phyloP scores from a whole-genome alignment of 2,888 invertebrate genomes.

The Gonocerus acuteangulatus region DNA sequence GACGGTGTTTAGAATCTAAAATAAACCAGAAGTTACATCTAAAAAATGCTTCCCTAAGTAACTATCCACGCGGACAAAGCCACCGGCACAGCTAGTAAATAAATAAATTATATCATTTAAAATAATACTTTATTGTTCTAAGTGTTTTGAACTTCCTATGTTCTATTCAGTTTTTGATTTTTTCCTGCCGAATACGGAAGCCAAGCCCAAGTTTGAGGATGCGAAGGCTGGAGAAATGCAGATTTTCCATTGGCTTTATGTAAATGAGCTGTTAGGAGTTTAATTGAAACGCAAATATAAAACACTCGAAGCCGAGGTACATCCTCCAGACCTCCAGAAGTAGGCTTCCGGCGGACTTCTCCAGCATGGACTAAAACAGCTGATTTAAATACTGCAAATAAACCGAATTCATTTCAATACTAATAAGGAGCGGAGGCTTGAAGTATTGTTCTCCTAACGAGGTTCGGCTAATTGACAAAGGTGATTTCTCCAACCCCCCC shows the following conservation, averaged over 20 bases:
- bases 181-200: too few relatives aligned
- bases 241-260: not conserved
- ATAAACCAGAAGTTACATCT: too few relatives aligned
- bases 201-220: too few relatives aligned
- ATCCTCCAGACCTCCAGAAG: not conserved
- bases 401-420: conserved; percentile 34
- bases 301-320: conserved; percentile 24
- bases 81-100: too few relatives aligned
- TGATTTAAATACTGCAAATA: conserved; percentile 34
- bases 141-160: too few relatives aligned
- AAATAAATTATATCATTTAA: too few relatives aligned
- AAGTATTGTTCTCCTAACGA: conserved; percentile 3
- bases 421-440: conserved; percentile 17
- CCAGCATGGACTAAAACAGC: not conserved
- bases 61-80: too few relatives aligned
- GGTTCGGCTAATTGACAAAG: conserved; percentile 18
- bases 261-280: conserved; percentile 1
- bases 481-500: conserved; percentile 2
- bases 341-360: not conserved
- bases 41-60: too few relatives aligned
- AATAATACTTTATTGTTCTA: too few relatives aligned
- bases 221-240: not conserved
- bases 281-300: conserved; percentile 32
- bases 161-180: too few relatives aligned
- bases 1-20: too few relatives aligned